Conservation (phyloP, 2,113 vertebrate genomes). For the Nothobranchius kuhntae region DNA sequence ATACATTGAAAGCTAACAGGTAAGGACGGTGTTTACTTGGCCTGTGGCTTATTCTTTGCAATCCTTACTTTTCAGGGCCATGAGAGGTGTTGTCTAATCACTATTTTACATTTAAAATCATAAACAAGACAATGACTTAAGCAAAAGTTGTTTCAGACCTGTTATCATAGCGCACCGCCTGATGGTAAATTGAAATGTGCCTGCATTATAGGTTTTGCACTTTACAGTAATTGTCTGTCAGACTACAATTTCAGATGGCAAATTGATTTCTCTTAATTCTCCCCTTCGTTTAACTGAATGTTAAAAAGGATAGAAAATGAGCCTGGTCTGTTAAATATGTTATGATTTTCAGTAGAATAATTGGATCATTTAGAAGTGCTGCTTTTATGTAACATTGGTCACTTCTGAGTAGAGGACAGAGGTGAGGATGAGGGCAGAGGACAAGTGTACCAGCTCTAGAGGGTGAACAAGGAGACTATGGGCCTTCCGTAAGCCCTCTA, state of each 20-base stretch:
- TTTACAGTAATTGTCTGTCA: constrained; percentile 27
- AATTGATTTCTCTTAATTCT: constrained; percentile 53
- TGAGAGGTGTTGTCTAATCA: too few species aligned
- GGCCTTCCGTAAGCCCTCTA: too few species aligned
- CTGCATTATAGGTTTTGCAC: constrained; percentile 22
- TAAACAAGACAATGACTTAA: constrained; percentile 35
- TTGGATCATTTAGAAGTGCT: constrained; percentile 34
- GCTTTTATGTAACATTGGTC: not conserved
- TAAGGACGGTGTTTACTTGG: too few species aligned
- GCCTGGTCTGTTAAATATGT: constrained; percentile 36
- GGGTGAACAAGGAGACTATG: not conserved
- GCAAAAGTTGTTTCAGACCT: constrained; percentile 15
- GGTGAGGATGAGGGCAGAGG: constrained; percentile 41
- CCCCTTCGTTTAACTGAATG: constrained; percentile 52
- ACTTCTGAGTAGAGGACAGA: constrained; percentile 8
- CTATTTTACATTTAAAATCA: constrained; percentile 26
- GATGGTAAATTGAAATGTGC: constrained; percentile 33
- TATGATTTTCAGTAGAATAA: constrained; percentile 49
- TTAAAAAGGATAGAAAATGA: constrained; percentile 45
- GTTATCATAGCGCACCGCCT: constrained; percentile 11
- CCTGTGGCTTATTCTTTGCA: too few species aligned
- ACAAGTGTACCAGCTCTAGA: constrained; percentile 22
- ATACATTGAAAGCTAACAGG: too few species aligned
- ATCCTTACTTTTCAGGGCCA: too few species aligned
- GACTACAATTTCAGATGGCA: constrained; percentile 58